Evolutionary conservation across 2,888 invertebrate species (phyloP).

Genomic region (Sinotaia quadrata): DNA sequence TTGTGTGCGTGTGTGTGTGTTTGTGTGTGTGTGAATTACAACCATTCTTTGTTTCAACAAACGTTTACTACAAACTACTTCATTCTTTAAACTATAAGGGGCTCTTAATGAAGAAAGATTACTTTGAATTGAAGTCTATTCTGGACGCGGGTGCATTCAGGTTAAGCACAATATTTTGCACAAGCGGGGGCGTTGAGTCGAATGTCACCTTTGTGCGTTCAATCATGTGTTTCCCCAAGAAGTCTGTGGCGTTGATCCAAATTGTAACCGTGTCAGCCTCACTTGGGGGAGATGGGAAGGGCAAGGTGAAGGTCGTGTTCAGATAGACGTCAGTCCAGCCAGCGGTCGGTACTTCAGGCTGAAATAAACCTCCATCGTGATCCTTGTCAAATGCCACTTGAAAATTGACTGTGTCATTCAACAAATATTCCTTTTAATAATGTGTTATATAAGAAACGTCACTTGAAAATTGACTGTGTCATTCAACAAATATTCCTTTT

Average conservation of each 20-base stretch:
- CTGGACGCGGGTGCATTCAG: neutral
- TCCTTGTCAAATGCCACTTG: slow-evolving; percentile 26
- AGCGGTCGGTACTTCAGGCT: neutral
- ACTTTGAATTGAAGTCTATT: slow-evolving; percentile 9
- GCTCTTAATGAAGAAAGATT: neutral
- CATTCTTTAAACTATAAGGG: too few species aligned
- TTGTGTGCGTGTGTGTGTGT: too few species aligned
- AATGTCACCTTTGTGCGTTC: slow-evolving; percentile 35
- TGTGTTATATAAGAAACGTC: too few species aligned
- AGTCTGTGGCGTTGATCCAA: slow-evolving; percentile 45
- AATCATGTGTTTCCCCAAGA: slow-evolving; percentile 29
- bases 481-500: too few species aligned
- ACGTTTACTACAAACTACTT: too few species aligned
- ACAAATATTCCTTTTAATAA: too few species aligned
- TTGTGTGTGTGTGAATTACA: too few species aligned
- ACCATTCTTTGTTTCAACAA: too few species aligned
- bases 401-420: slow-evolving; percentile 42
- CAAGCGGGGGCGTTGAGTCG: slow-evolving; percentile 35
- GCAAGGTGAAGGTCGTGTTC: slow-evolving; percentile 1
- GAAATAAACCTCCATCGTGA: neutral
- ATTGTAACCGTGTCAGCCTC: slow-evolving; percentile 38
- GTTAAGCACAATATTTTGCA: neutral
- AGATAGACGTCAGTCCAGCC: slow-evolving; percentile 10
- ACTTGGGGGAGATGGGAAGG: neutral
- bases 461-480: too few species aligned